phyloP scores from a whole-genome alignment of 2,888 invertebrate species.

The Ypsolopha scabrella region DNA sequence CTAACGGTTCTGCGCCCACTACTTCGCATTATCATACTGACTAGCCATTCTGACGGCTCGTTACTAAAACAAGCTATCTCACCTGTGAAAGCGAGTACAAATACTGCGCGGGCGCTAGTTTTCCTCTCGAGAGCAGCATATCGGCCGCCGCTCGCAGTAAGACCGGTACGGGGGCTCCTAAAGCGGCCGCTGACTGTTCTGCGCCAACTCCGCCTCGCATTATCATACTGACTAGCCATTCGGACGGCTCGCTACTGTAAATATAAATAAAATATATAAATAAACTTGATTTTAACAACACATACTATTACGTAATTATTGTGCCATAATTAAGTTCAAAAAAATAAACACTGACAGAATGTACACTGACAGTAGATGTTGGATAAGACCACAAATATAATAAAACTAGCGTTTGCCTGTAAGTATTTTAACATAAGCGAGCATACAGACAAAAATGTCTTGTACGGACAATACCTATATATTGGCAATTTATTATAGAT shows the following conservation, averaged over 20 bases:
- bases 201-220: constrained; percentile 51
- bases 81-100: constrained; percentile 75
- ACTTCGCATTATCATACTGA: constrained; percentile 48
- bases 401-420: too few relatives aligned
- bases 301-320: too few relatives aligned
- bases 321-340: too few relatives aligned
- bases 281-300: too few relatives aligned
- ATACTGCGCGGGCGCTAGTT: constrained; percentile 81
- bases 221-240: constrained; percentile 55
- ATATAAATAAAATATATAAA: too few relatives aligned
- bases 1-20: constrained; percentile 51
- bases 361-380: too few relatives aligned
- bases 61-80: background rate
- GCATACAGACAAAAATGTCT: too few relatives aligned
- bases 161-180: constrained; percentile 66
- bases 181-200: constrained; percentile 48
- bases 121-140: constrained; percentile 78
- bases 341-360: too few relatives aligned
- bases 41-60: constrained; percentile 56
- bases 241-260: constrained; percentile 29
- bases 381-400: too few relatives aligned
- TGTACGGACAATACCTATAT: too few relatives aligned
- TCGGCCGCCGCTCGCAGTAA: constrained; percentile 86
- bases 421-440: too few relatives aligned
- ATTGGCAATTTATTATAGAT: too few relatives aligned